Evolutionary conservation across 2,888 invertebrate genomes (phyloP).

Genomic region (Cheilosia variabilis): DNA sequence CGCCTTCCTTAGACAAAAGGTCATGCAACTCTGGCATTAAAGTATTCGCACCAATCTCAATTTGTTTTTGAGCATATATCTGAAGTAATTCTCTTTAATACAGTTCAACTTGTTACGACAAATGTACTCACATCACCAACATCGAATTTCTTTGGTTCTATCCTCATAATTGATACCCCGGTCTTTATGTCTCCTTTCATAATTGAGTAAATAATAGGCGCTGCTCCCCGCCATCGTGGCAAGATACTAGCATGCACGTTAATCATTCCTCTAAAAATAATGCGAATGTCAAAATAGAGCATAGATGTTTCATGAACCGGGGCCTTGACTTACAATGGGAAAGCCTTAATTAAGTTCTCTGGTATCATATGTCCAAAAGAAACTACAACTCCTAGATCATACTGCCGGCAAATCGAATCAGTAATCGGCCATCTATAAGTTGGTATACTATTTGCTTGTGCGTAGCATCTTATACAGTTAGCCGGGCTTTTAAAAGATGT

Average conservation of each 20-base stretch:
- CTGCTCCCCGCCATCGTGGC: slow-evolving; percentile 96
- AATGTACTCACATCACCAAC: slow-evolving; percentile 86
- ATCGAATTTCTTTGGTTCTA: slow-evolving; percentile 92
- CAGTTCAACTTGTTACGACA: not conserved
- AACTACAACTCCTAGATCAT: slow-evolving; percentile 94
- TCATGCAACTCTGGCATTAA: slow-evolving; percentile 87
- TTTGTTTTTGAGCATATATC: slow-evolving; percentile 85
- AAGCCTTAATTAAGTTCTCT: slow-evolving; percentile 88
- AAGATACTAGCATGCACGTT: slow-evolving; percentile 97
- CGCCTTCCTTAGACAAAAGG: slow-evolving; percentile 88
- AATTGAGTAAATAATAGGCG: slow-evolving; percentile 94
- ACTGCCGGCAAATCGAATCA: slow-evolving; percentile 83
- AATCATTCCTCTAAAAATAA: slow-evolving; percentile 89
- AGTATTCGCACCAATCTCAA: slow-evolving; percentile 85
- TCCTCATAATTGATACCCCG: slow-evolving; percentile 94
- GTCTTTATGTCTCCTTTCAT: slow-evolving; percentile 92
- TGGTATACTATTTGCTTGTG: slow-evolving; percentile 85
- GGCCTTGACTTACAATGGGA: slow-evolving; percentile 89
- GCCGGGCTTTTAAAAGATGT: slow-evolving; percentile 87
- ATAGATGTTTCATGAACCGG: not conserved
- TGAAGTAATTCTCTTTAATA: slow-evolving; percentile 67
- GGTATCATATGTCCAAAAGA: slow-evolving; percentile 97
- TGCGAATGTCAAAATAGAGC: not conserved
- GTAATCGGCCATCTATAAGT: slow-evolving; percentile 88
- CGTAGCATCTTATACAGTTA: slow-evolving; percentile 89